A percentile compares a stretch with the other conserved stretches of the same genome.
phyloP scores from a whole-genome alignment of 2,888 invertebrate genomes.

The Elaeidobius kamerunicus region DNA sequence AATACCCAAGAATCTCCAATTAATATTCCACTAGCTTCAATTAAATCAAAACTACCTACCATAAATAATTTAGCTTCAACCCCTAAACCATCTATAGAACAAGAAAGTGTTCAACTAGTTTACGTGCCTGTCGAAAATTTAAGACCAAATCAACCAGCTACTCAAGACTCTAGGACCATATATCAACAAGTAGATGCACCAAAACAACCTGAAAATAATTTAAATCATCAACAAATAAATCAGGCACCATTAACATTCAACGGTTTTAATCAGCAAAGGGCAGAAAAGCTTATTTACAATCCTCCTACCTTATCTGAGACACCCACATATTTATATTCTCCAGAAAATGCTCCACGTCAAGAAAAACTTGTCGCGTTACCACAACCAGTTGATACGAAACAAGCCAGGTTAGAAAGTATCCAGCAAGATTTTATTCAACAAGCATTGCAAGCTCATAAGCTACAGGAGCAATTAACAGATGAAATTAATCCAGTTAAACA shows the following conservation, averaged over 20 bases:
- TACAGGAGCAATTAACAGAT: constrained; percentile 45
- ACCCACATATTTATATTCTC: neutral
- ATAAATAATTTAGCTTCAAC: neutral
- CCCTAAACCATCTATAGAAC: constrained; percentile 6
- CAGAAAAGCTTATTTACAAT: constrained; percentile 34
- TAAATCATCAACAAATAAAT: neutral
- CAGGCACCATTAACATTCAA: neutral
- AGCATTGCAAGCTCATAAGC: constrained; percentile 47
- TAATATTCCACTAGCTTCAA: neutral
- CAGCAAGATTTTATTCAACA: constrained; percentile 49
- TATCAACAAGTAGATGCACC: constrained; percentile 41
- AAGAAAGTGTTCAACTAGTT: constrained; percentile 69
- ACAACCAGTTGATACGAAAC: constrained; percentile 22
- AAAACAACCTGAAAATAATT: neutral
- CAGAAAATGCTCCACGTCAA: constrained; percentile 10
- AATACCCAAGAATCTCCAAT: constrained; percentile 11
- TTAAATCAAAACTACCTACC: neutral
- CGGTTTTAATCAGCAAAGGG: constrained; percentile 50
- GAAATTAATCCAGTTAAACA: constrained; percentile 35
- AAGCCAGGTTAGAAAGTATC: constrained; percentile 44
- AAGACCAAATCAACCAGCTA: constrained; percentile 50
- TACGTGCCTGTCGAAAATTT: constrained; percentile 73
- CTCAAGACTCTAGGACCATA: constrained; percentile 44
- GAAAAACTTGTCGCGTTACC: constrained; percentile 15
- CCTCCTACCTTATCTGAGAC: constrained; percentile 6